These are phyloP conservation scores for Philonicus albiceps DNA, from an alignment of 2,888 invertebrate species.

Conservation along the genomic window DNA sequence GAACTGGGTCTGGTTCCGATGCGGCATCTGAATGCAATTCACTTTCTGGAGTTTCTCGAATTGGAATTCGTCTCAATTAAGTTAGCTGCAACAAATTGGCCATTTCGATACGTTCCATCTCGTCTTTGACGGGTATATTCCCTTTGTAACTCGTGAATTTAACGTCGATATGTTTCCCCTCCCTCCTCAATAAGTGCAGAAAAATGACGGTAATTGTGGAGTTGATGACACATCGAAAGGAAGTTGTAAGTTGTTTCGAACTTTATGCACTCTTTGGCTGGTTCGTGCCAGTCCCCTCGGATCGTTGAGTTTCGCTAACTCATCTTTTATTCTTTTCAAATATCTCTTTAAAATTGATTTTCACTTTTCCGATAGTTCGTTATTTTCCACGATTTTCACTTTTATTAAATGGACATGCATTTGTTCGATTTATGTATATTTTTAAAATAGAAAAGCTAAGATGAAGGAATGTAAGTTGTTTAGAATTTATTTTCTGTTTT, in stretches of 20 bases:
- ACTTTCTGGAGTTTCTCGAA: neutral
- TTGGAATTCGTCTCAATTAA: neutral
- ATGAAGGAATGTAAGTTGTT: neutral
- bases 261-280: neutral
- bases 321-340: neutral
- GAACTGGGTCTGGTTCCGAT: neutral
- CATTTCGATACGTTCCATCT: neutral
- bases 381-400: neutral
- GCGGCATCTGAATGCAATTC: neutral
- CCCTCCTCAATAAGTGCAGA: neutral
- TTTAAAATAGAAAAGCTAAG: neutral
- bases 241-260: neutral
- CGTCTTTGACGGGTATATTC: neutral
- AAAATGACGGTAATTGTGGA: neutral
- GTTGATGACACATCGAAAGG: neutral
- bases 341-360: neutral
- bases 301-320: neutral
- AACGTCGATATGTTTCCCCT: neutral
- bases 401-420: neutral
- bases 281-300: neutral
- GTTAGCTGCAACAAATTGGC: neutral
- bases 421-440: neutral
- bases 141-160: neutral
- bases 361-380: neutral
- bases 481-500: neutral